phyloP scores from a whole-genome alignment of 2,797 vertebrate species.

The Natrix natrix region DNA sequence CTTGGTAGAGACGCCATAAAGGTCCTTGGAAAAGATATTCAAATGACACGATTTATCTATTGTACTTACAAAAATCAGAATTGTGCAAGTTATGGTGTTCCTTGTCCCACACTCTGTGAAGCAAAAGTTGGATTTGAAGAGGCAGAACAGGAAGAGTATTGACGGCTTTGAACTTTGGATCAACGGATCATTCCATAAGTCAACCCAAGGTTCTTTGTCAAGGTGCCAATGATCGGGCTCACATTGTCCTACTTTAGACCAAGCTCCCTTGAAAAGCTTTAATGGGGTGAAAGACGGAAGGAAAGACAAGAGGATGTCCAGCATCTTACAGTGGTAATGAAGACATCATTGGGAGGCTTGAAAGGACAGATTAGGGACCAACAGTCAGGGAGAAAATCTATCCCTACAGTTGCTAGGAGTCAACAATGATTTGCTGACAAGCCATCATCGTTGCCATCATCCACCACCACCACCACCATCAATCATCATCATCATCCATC shows the following conservation, averaged over 20 bases:
- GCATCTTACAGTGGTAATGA: neutral
- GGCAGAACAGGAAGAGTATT: neutral
- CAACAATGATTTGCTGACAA: neutral
- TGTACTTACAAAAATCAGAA: neutral
- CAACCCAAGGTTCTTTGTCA: neutral
- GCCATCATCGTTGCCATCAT: too few relatives aligned
- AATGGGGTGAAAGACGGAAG: neutral
- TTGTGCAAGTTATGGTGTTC: neutral
- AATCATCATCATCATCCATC: too few relatives aligned
- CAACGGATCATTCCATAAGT: neutral
- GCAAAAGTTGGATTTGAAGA: neutral
- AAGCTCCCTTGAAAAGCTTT: neutral
- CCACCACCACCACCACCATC: too few relatives aligned
- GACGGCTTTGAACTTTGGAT: neutral
- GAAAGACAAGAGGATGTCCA: neutral
- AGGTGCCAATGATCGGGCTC: neutral
- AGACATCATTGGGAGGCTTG: neutral
- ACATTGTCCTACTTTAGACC: neutral
- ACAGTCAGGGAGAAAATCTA: neutral
- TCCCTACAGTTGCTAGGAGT: neutral
- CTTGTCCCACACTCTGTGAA: neutral
- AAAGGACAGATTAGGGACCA: neutral
- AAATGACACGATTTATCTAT: neutral
- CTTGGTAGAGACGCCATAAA: neutral
- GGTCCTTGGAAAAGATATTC: neutral